These are phyloP conservation scores for Pungitius pungitius DNA, from an alignment of 2,113 vertebrate species.

Conservation along the genomic window DNA sequence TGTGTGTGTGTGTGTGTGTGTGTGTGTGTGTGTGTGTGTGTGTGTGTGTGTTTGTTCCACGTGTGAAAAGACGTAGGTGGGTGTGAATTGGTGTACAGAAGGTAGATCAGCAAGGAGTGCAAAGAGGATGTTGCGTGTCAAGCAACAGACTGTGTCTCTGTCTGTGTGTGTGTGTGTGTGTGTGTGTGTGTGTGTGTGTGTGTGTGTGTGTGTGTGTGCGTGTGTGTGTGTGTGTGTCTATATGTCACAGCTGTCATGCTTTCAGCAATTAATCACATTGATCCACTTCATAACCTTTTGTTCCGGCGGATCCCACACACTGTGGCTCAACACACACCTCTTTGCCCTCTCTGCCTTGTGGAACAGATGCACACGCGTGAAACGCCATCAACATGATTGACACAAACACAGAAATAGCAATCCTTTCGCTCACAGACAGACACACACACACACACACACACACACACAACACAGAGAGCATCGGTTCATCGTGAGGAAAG, in stretches of 20 bases:
- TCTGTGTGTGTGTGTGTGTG: conserved; percentile 21
- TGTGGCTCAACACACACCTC: conserved; percentile 49
- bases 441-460: conserved; percentile 6
- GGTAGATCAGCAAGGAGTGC: conserved; percentile 50
- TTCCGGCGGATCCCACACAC: conserved; percentile 44
- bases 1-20: conserved; percentile 14
- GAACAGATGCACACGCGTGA: conserved; percentile 31
- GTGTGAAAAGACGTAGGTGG: conserved; percentile 53
- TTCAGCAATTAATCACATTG: conserved; percentile 59
- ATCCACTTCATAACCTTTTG: conserved; percentile 60
- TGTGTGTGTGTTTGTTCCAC: conserved; percentile 27
- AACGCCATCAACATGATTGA: conserved; percentile 41
- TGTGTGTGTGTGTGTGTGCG: conserved; percentile 11
- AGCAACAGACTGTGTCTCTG: conserved; percentile 8
- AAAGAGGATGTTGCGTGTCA: conserved; percentile 23
- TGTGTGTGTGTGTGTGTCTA: conserved; percentile 23
- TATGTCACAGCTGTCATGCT: conserved; percentile 61
- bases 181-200: conserved; percentile 29
- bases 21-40: conserved; percentile 5
- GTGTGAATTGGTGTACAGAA: conserved; percentile 57
- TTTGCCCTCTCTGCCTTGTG: conserved; percentile 45
- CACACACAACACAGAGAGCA: conserved; percentile 16
- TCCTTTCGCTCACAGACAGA: conserved; percentile 8
- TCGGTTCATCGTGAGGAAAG: conserved; percentile 51
- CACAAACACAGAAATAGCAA: conserved; percentile 39